Base-by-base conservation (phyloP, 2,888 invertebrate species). In the Hyles lineata region DNA sequence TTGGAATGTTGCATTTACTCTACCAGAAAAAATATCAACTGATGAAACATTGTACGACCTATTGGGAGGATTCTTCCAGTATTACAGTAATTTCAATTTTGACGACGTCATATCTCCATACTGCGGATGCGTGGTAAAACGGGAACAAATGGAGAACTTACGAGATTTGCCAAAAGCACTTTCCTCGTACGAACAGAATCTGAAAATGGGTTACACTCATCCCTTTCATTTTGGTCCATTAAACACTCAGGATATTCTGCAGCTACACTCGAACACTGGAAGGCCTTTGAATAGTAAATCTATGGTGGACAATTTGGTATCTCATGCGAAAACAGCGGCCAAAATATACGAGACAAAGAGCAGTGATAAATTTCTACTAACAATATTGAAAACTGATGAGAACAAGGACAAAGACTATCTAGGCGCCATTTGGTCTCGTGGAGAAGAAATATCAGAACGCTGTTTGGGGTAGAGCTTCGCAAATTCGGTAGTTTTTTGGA, bases 41-140 rank as follows among this genome's bases (percentile, higher is more conserved):
- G 23, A 70, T n/a, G n/a, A 29, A 25, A 19, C 70, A 4, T 3
- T 80, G 15, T 73, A 79, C 29, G 70, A 78, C 55, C 73, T 81
- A 19, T 25, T 81, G 23, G 78, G 79, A 7, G 77, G 78, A 0
- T 82, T 82, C 73, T 82, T 79, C 11, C 70, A 76, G 21, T 81
- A 79, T 73, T 82, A 77, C 74, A 80, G 76, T 59, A 70, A 72
- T 19, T 81, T 82, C 71, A 70, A 79, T 55, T 81, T 76, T 21
- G 60, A 79, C 5, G 32, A 76, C 4, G 75, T 76, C 35, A 72
- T 79, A n/a, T 83, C 81, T 0, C 80, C 84, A 0, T 86, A 80
- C 69, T 71, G 81, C 6, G 86, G 86, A 0, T 70, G 23, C 29
- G 25, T 29, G 11, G 4, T 70, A 29, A 55, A 70, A 29, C 52